Percentiles rank a stretch among this genome's conserved stretches.
These are phyloP conservation scores for Liopterus haemorrhoidalis DNA, from an alignment of 2,888 invertebrate species.

Conservation along the genomic window DNA sequence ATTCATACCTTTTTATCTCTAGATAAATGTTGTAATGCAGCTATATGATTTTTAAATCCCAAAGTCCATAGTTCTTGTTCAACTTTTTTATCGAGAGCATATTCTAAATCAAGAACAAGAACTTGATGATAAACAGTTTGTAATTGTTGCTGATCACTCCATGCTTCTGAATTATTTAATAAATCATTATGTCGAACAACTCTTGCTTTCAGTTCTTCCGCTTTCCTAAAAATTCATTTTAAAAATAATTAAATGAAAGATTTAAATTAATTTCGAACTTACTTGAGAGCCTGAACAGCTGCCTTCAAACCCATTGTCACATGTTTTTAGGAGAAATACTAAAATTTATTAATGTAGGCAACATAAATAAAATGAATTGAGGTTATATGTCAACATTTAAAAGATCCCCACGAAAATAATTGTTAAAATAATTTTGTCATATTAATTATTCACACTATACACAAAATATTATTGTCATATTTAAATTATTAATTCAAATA, in stretches of 20 bases:
- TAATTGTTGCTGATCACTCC: slow-evolving; percentile 52
- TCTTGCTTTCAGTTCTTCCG: slow-evolving; percentile 66
- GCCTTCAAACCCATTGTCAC: slow-evolving; percentile 69
- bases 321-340: slow-evolving; percentile 50
- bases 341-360: no score
- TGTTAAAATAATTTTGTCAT: no score
- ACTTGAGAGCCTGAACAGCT: slow-evolving; percentile 70
- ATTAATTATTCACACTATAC: no score
- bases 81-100: slow-evolving; percentile 81
- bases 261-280: slow-evolving; percentile 37
- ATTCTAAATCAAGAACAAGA: slow-evolving; percentile 73
- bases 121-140: slow-evolving; percentile 60
- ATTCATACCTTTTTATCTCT: slow-evolving; percentile 68
- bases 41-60: slow-evolving; percentile 83
- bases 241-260: slow-evolving; percentile 10
- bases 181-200: slow-evolving; percentile 59
- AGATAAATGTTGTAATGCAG: slow-evolving; percentile 65
- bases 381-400: no score
- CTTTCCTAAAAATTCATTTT: slow-evolving; percentile 52
- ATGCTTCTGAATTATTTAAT: slow-evolving; percentile 42
- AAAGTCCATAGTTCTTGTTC: slow-evolving; percentile 87
- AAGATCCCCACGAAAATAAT: no score
- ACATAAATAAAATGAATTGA: no score
- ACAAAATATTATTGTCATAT: no score
- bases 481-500: no score